phyloP scores from a whole-genome alignment of 2,113 vertebrate species.

The Columba livia region DNA sequence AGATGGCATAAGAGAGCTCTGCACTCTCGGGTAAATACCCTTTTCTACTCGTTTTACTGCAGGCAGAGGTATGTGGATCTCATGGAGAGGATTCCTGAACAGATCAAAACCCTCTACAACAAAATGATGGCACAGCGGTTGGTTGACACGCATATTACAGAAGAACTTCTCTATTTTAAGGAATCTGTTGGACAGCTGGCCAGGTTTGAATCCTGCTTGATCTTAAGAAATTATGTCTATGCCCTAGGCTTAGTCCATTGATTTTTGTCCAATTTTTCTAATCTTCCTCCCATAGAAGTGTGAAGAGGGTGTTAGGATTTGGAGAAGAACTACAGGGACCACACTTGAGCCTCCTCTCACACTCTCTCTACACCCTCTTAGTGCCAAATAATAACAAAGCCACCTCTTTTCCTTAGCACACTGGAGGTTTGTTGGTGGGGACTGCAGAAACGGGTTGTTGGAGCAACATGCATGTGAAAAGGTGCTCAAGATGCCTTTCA shows the following conservation, averaged over 20 bases:
- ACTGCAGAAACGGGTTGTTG: not conserved
- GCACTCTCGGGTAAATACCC: not conserved
- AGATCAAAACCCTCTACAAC: slow-evolving; percentile 82
- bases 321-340: not conserved
- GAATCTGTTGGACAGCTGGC: slow-evolving; percentile 78
- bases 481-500: not conserved
- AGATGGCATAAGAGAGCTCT: not conserved
- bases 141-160: slow-evolving; percentile 80
- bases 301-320: not conserved
- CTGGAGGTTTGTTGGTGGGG: not conserved
- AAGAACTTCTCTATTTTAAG: slow-evolving; percentile 84
- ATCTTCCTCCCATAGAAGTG: not conserved
- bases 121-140: slow-evolving; percentile 81
- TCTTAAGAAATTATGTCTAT: not conserved
- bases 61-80: slow-evolving; percentile 85
- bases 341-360: not conserved
- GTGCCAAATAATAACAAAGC: not conserved
- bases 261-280: not conserved
- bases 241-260: not conserved
- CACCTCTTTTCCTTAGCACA: not conserved
- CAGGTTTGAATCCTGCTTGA: slow-evolving; percentile 60
- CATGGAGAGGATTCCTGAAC: slow-evolving; percentile 80
- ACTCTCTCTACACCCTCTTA: not conserved
- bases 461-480: not conserved
- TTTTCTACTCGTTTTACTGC: not conserved